phyloP scores from a whole-genome alignment of 2,888 invertebrate species.

The Acleris emargana region DNA sequence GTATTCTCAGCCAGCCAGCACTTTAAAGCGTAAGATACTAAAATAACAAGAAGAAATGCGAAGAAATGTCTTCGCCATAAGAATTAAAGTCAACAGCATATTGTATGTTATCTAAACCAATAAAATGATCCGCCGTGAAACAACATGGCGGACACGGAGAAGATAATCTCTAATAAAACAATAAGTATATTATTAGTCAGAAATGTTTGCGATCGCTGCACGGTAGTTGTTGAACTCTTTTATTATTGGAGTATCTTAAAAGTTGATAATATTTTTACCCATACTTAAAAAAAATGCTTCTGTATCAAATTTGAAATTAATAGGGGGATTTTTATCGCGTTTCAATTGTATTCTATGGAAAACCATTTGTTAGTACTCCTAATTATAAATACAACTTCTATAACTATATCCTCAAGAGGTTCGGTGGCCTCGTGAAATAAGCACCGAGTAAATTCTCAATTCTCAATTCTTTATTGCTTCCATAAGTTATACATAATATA shows the following conservation, averaged over 20 bases:
- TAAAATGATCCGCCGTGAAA: slow-evolving; percentile 3
- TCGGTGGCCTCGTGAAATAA: no score
- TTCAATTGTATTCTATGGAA: not conserved
- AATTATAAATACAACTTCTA: no score
- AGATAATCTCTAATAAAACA: slow-evolving; percentile 13
- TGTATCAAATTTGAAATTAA: not conserved
- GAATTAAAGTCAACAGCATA: slow-evolving; percentile 4
- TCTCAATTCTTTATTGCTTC: no score
- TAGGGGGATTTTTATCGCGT: not conserved
- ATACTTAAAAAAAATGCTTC: not conserved
- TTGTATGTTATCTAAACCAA: slow-evolving; percentile 5
- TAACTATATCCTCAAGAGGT: no score
- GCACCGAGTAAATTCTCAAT: no score
- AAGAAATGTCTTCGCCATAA: not conserved
- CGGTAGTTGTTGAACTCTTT: not conserved
- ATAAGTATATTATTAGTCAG: not conserved
- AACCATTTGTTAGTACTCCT: no score
- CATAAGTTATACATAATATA: no score
- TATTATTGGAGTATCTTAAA: not conserved
- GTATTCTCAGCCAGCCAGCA: not conserved
- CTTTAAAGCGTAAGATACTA: slow-evolving; percentile 3
- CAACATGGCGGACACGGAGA: not conserved
- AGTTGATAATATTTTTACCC: not conserved
- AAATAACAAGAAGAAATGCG: slow-evolving; percentile 2
- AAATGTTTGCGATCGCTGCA: slow-evolving; percentile 14